Evolutionary conservation across 2,888 invertebrate genomes (phyloP).

Genomic region (Caenorhabditis japonica): DNA sequence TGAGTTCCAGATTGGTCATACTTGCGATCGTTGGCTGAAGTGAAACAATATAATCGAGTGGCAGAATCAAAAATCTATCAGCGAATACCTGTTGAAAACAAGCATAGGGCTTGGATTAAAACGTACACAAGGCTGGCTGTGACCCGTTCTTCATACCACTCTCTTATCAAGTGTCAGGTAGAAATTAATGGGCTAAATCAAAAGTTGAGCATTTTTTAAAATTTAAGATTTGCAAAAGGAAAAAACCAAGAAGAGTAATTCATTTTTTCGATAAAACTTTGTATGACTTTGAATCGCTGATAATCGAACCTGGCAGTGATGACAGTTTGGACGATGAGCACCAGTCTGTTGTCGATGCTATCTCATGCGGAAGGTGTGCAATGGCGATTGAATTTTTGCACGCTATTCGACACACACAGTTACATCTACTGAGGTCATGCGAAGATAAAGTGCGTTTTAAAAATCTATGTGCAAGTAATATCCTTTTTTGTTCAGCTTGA

Average conservation of each 20-base stretch:
- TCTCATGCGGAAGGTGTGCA: constrained; percentile 54
- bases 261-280: constrained; percentile 44
- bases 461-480: background rate
- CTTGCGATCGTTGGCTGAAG: constrained; percentile 44
- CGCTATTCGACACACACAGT: constrained; percentile 45
- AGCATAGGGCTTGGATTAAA: constrained; percentile 29
- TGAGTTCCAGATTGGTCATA: constrained; percentile 55
- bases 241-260: constrained; percentile 39
- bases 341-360: constrained; percentile 41
- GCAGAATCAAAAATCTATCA: constrained; percentile 31
- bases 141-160: constrained; percentile 10
- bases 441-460: constrained; percentile 52
- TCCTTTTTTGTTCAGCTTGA: constrained; percentile 48
- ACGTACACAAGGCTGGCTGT: constrained; percentile 34
- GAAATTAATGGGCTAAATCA: background rate
- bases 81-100: constrained; percentile 14
- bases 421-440: constrained; percentile 46
- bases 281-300: constrained; percentile 38
- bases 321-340: constrained; percentile 11
- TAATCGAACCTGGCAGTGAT: constrained; percentile 1
- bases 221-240: constrained; percentile 51
- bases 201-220: background rate
- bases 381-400: constrained; percentile 48
- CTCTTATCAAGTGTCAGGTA: constrained; percentile 43
- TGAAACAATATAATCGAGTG: constrained; percentile 40